These are phyloP conservation scores for Telmatherina bonti DNA, from an alignment of 2,797 vertebrate species.

Conservation along the genomic window DNA sequence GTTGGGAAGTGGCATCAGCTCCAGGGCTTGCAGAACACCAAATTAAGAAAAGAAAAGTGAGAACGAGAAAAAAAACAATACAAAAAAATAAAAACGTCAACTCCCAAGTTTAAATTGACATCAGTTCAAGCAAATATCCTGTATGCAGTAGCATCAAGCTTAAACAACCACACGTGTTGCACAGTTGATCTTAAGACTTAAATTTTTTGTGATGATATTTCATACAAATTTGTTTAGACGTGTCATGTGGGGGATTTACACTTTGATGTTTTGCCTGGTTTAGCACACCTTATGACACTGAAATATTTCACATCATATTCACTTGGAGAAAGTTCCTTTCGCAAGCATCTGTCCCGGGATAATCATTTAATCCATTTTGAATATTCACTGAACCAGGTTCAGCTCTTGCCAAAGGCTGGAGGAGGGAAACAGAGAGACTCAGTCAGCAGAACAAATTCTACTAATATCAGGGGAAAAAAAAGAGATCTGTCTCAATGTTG, in stretches of 20 bases:
- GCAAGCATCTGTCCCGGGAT: slow-evolving; percentile 50
- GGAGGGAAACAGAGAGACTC: slow-evolving; percentile 37
- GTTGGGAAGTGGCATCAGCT: background rate
- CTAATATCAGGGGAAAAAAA: slow-evolving; percentile 63
- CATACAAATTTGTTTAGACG: background rate
- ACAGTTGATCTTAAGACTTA: background rate
- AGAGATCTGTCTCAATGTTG: slow-evolving; percentile 46
- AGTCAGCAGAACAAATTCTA: slow-evolving; percentile 74
- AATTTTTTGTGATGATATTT: background rate
- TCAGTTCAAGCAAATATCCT: too few relatives aligned
- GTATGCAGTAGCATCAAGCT: too few relatives aligned
- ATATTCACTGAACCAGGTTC: slow-evolving; percentile 62
- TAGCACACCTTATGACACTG: slow-evolving; percentile 20
- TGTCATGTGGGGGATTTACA: slow-evolving; percentile 2
- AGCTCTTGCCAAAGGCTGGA: slow-evolving; percentile 51
- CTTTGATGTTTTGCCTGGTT: slow-evolving; percentile 5
- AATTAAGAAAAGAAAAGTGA: background rate
- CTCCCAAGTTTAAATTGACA: too few relatives aligned
- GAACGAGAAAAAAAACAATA: background rate
- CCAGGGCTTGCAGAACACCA: background rate
- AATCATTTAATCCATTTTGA: slow-evolving; percentile 71
- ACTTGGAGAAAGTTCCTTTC: slow-evolving; percentile 30
- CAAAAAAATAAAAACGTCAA: too few relatives aligned
- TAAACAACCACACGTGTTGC: too few relatives aligned
- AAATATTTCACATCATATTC: slow-evolving; percentile 42